A percentile compares a stretch with the other conserved stretches of the same genome.
Evolutionary conservation across 2,888 invertebrate species (phyloP).

Genomic region (Drosophila incognita): DNA sequence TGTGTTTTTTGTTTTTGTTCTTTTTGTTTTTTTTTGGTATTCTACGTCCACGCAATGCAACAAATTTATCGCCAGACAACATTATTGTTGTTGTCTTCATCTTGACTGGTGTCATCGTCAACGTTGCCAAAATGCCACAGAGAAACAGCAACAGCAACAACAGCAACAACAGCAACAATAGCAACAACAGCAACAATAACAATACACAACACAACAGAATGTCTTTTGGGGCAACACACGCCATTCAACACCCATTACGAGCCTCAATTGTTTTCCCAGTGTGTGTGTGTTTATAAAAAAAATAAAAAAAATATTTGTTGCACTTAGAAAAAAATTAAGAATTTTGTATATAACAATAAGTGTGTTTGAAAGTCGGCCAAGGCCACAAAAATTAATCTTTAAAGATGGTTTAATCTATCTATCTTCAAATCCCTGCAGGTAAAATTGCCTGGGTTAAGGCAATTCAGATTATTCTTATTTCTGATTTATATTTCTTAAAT

Average conservation of each 20-base stretch:
- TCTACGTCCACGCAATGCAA: constrained; percentile 80
- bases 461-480: not conserved
- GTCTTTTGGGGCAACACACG: constrained; percentile 62
- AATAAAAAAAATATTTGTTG: not conserved
- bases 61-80: constrained; percentile 80
- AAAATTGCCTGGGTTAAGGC: accelerated
- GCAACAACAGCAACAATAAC: constrained; percentile 36
- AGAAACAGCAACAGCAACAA: constrained; percentile 28
- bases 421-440: not conserved
- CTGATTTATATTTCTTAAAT: not conserved
- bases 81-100: constrained; percentile 37
- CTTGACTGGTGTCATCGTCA: constrained; percentile 76
- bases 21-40: constrained; percentile 16
- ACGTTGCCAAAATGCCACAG: constrained; percentile 72
- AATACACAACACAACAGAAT: constrained; percentile 34
- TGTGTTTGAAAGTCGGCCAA: not conserved
- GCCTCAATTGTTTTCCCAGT: constrained; percentile 54
- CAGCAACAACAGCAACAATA: constrained; percentile 25
- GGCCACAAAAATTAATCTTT: not conserved
- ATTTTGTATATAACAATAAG: not conserved
- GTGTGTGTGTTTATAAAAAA: not conserved
- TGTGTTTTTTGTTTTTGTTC: not conserved
- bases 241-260: constrained; percentile 78
- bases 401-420: not conserved
- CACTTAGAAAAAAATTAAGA: constrained; percentile 2